Percentiles rank a stretch among this genome's conserved stretches.
phyloP scores from a whole-genome alignment of 2,797 vertebrate species.

The Peromyscus melanophrys region DNA sequence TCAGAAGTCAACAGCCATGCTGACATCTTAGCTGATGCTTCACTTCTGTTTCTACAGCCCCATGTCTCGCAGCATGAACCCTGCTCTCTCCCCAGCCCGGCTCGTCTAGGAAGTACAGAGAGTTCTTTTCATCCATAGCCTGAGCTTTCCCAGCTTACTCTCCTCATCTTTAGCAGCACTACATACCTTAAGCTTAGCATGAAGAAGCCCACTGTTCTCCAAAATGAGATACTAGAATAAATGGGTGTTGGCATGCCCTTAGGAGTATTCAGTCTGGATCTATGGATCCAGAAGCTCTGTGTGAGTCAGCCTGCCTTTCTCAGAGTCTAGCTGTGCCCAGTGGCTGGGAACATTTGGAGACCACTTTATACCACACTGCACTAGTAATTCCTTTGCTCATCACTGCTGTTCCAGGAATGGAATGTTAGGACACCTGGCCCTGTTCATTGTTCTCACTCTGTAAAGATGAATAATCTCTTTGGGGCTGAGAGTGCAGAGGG shows the following conservation, averaged over 20 bases:
- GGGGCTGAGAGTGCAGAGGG: background rate
- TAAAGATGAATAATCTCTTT: background rate
- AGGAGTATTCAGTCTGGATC: background rate
- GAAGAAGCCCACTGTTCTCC: slow-evolving; percentile 10
- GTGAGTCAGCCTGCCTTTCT: background rate
- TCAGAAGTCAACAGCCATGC: slow-evolving; percentile 81
- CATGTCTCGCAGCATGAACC: slow-evolving; percentile 74
- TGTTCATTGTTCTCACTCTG: background rate
- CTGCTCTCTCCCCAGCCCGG: slow-evolving; percentile 59
- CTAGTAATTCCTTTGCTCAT: background rate
- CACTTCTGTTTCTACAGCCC: slow-evolving; percentile 72
- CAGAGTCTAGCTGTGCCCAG: background rate
- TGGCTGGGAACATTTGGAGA: background rate
- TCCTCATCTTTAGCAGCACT: background rate
- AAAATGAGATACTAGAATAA: slow-evolving; percentile 18
- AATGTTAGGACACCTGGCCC: background rate
- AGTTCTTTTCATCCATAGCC: background rate
- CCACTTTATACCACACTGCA: background rate
- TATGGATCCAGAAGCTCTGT: background rate
- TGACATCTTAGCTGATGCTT: slow-evolving; percentile 71
- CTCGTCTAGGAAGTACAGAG: slow-evolving; percentile 57
- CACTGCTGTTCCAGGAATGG: background rate
- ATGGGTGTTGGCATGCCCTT: background rate
- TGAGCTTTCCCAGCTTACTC: background rate
- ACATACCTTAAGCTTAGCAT: background rate